These are phyloP conservation scores for Phylloscopus trochilus DNA, from an alignment of 2,113 vertebrate species.

Conservation along the genomic window DNA sequence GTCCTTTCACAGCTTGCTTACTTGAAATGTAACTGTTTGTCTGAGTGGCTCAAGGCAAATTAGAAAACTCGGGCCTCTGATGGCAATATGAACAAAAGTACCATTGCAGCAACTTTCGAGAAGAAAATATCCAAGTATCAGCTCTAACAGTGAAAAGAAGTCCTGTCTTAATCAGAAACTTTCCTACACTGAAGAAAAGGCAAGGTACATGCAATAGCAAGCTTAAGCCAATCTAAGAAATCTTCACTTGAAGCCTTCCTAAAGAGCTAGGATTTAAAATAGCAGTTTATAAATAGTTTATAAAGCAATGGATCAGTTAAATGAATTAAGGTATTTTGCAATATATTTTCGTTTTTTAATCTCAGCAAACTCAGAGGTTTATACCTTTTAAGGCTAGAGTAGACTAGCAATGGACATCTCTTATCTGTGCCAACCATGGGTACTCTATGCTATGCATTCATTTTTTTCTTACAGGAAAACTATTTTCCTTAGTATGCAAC, in stretches of 20 bases:
- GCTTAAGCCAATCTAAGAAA: background rate
- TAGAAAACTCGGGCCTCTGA: background rate
- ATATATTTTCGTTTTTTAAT: background rate
- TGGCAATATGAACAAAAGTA: background rate
- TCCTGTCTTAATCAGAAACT: background rate
- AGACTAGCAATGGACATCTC: background rate
- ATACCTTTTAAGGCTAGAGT: background rate
- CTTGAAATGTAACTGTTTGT: background rate
- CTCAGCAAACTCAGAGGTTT: background rate
- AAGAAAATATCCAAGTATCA: background rate
- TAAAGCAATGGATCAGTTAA: background rate
- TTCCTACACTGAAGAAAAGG: background rate
- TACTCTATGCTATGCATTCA: rapidly evolving
- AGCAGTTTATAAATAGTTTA: background rate
- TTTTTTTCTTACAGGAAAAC: background rate
- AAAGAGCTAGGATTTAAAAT: background rate
- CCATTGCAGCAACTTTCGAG: background rate
- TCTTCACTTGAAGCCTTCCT: background rate
- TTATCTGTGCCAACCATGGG: background rate
- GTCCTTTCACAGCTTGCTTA: background rate
- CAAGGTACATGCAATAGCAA: background rate
- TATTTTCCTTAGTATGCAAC: background rate
- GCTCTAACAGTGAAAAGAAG: background rate
- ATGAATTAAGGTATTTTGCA: background rate
- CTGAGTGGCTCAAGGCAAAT: background rate